These are phyloP conservation scores for Oophaga pumilio DNA, from an alignment of 2,113 vertebrate genomes.

Conservation along the genomic window DNA sequence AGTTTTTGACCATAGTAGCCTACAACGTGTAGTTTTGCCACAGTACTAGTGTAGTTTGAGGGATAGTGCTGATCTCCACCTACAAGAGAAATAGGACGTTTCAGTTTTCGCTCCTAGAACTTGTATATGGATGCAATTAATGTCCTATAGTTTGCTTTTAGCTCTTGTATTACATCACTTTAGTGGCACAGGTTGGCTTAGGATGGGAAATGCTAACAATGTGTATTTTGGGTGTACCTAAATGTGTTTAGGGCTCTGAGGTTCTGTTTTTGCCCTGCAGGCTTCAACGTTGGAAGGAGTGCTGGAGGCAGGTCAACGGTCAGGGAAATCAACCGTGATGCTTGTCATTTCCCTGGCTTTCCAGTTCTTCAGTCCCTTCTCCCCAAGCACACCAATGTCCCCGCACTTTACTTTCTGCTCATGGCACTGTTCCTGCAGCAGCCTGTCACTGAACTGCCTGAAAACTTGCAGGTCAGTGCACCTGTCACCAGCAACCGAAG, in stretches of 20 bases:
- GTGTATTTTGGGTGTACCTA: neutral
- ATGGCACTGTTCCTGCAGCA: slow-evolving; percentile 98
- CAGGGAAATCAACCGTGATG: slow-evolving; percentile 95
- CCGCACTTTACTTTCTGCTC: slow-evolving; percentile 96
- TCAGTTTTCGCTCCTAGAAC: no score
- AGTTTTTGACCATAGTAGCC: no score
- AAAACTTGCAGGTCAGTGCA: slow-evolving; percentile 94
- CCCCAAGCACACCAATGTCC: slow-evolving; percentile 95
- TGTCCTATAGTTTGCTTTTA: no score
- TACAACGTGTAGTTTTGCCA: no score
- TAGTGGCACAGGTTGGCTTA: neutral
- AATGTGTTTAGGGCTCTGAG: neutral
- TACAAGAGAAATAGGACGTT: no score
- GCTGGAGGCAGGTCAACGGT: slow-evolving; percentile 90
- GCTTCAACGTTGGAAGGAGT: slow-evolving; percentile 94
- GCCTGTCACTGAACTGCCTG: slow-evolving; percentile 93
- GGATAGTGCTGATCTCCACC: no score
- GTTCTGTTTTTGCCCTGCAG: slow-evolving; percentile 65
- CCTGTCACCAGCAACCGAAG: slow-evolving; percentile 77
- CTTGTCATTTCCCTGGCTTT: slow-evolving; percentile 95
- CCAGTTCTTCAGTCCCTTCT: slow-evolving; percentile 91
- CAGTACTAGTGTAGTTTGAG: no score
- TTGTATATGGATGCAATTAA: no score
- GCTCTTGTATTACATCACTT: neutral
- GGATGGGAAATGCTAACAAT: neutral